Evolutionary conservation across 2,797 vertebrate genomes (phyloP), one percentile per base, ranked within the genome.

Genomic region (Sciaenops ocellatus): DNA sequence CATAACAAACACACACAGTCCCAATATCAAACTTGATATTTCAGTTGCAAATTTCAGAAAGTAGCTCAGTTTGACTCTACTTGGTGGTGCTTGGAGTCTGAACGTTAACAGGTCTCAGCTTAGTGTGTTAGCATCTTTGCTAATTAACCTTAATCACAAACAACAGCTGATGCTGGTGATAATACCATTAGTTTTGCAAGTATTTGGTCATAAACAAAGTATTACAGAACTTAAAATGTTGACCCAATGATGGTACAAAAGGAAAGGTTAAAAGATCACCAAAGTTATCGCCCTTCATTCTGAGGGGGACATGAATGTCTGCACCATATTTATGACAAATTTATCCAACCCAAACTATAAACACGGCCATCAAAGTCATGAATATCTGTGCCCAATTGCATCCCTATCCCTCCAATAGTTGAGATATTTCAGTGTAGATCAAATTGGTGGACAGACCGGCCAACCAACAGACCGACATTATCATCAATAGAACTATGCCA

Each of bases 361-460:
- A 38, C 34, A 38, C 34, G 11, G 11, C 41, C 24, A 71, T 18
- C 26, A 63, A 24, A 54, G 20, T 51, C 20, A 22, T 18, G 4
- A 51, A 67, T 6, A 22, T 28, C 5, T 55, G 6, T 6, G n/a
- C 11, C n/a, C 62, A 48, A 48, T 3, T 0, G 17, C 0, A 11
- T 18, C 6, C 1, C 47, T 41, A 76, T 74, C 24, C 28, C 17
- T 42, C 34, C 1, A 44, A 6, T 48, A 64, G 18, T 24, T 48
- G 26, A 30, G 55, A 50, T 54, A 60, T 62, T 69, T 76, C 17
- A 54, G 18, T 76, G 26, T 63, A 17, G 26, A 1, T 16, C 47
- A 48, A 51, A 74, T 8, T 46, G 0, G 0, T 63, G 41, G 12
- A 24, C 30, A 7, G 18, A 59, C n/a, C 0, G 15, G 26, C 38